A percentile compares a stretch with the other conserved stretches of the same genome.
phyloP scores from a whole-genome alignment of 2,113 vertebrate species.

The Malurus elegans region DNA sequence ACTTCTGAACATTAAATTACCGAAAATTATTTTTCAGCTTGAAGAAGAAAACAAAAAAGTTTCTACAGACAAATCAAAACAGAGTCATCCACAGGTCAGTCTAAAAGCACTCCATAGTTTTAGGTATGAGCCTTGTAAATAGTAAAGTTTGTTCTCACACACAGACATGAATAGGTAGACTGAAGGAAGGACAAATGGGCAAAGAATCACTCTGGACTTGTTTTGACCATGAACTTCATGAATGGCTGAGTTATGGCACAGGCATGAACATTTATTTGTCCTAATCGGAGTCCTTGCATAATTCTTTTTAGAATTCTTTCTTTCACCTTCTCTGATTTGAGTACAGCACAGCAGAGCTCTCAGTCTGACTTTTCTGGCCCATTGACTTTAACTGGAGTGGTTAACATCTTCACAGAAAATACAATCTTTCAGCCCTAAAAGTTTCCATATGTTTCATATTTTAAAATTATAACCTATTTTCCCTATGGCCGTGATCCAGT shows the following conservation, averaged over 20 bases:
- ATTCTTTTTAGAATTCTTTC: background rate
- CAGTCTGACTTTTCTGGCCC: background rate
- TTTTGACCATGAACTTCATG: background rate
- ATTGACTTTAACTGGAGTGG: background rate
- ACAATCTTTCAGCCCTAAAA: background rate
- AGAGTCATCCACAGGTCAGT: constrained; percentile 84
- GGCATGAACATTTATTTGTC: background rate
- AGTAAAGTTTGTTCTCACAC: background rate
- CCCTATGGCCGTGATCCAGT: background rate
- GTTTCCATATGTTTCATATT: background rate
- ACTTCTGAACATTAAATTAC: background rate
- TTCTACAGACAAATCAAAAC: constrained; percentile 64
- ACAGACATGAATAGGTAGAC: background rate
- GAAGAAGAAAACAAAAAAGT: constrained; percentile 55
- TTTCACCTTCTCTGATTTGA: background rate
- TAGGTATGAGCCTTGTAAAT: background rate
- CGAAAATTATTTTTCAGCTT: constrained; percentile 29
- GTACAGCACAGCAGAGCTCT: background rate
- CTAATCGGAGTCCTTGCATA: background rate
- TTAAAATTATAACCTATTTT: background rate
- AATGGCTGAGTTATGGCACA: background rate
- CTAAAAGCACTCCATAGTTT: background rate
- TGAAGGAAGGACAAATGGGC: background rate
- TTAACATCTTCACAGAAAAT: background rate
- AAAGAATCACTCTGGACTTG: background rate